Evolutionary conservation across 1,140 invertebrate species (phyloP).

Genomic region (Tetragonula clypearis): DNA sequence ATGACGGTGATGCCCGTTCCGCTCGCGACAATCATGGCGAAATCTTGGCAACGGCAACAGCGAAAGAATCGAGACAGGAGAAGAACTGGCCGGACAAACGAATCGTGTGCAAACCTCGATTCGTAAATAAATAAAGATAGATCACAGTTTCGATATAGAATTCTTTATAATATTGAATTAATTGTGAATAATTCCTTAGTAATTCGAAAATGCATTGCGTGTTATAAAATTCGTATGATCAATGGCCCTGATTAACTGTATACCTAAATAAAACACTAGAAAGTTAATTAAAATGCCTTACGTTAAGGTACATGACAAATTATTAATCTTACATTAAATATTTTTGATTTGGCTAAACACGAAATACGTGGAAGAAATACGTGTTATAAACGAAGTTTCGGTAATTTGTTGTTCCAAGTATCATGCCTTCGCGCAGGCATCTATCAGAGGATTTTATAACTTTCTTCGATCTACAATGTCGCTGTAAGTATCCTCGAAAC

Average conservation of each 20-base stretch:
- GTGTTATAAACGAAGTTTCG: not conserved
- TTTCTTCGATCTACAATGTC: not conserved
- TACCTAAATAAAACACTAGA: not conserved
- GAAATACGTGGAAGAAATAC: not conserved
- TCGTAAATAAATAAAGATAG: not conserved
- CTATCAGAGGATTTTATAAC: not conserved
- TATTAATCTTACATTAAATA: not conserved
- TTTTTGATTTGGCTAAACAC: not conserved
- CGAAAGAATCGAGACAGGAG: constrained; percentile 18
- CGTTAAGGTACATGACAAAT: not conserved
- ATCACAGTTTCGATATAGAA: not conserved
- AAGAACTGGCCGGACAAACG: not conserved
- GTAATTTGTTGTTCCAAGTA: not conserved
- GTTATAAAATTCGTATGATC: not conserved
- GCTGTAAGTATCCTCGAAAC: not conserved
- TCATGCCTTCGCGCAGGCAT: too few relatives aligned
- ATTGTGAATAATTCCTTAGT: not conserved
- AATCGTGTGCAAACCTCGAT: not conserved
- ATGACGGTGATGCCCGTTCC: not conserved
- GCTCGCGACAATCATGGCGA: not conserved
- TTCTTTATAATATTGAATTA: not conserved
- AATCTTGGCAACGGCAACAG: constrained; percentile 23
- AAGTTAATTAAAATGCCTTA: not conserved
- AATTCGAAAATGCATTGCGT: not conserved
- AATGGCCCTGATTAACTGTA: not conserved